Percentiles rank a stretch among this genome's conserved stretches.
These are phyloP conservation scores for Heterodera filipjevi DNA, from an alignment of 2,888 invertebrate species.

Conservation along the genomic window DNA sequence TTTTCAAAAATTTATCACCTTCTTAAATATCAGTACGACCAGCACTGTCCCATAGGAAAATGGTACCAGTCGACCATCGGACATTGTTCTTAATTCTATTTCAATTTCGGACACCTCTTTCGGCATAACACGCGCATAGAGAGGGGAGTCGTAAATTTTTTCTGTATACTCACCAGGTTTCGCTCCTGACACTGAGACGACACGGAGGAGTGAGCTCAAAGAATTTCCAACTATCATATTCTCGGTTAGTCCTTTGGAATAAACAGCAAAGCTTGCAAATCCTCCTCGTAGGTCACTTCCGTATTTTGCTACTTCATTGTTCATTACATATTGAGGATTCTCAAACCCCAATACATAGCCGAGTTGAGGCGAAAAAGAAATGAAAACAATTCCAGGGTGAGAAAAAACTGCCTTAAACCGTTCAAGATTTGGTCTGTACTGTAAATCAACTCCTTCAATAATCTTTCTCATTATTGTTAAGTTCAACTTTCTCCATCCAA, in stretches of 20 bases:
- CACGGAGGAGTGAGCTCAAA: background rate
- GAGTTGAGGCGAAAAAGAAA: constrained; percentile 18
- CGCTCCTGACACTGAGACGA: constrained; percentile 26
- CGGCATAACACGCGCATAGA: constrained; percentile 17
- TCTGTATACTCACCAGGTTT: constrained; percentile 13
- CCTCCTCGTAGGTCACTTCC: constrained; percentile 27
- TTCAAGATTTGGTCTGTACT: background rate
- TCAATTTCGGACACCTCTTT: constrained; percentile 20
- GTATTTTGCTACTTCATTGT: background rate
- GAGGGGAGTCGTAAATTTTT: constrained; percentile 20
- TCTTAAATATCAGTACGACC: constrained; percentile 6
- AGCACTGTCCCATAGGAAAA: background rate
- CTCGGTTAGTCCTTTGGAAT: constrained; percentile 20
- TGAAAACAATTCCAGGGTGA: background rate
- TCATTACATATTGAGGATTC: background rate
- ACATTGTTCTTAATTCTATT: background rate
- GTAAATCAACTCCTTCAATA: background rate
- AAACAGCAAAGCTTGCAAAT: constrained; percentile 22
- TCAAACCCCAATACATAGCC: constrained; percentile 23
- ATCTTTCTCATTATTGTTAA: background rate
- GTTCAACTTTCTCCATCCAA: background rate
- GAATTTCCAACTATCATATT: constrained; percentile 30
- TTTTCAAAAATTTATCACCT: constrained; percentile 8
- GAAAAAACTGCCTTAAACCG: constrained; percentile 5
- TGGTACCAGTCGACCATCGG: background rate